Conservation (phyloP, 2,888 invertebrate species). For the Polylopha cassiicola region DNA sequence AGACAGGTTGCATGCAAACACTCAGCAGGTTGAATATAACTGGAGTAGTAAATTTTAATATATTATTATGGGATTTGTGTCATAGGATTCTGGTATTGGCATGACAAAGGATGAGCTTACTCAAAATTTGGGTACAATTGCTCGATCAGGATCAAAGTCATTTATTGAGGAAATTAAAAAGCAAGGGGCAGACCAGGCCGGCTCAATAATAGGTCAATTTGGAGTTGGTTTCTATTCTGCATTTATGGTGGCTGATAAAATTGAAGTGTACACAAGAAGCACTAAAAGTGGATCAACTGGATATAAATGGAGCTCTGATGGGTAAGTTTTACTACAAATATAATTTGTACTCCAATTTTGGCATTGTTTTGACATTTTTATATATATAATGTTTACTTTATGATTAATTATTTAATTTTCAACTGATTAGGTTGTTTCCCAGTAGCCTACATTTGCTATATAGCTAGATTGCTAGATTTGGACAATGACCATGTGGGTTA, state of each 20-base stretch:
- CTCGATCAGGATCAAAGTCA: conserved; percentile 95
- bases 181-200: conserved; percentile 78
- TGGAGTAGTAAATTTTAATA: no score
- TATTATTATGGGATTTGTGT: conserved; percentile 19
- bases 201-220: conserved; percentile 96
- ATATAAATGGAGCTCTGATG: conserved; percentile 93
- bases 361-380: no score
- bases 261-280: conserved; percentile 92
- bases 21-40: no score
- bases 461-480: no score
- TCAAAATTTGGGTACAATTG: conserved; percentile 95
- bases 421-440: no score
- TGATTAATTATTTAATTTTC: no score
- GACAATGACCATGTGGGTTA: no score
- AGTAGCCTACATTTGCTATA: no score
- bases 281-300: conserved; percentile 81
- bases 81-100: conserved; percentile 93
- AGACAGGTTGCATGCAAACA: no score
- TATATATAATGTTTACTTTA: no score
- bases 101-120: conserved; percentile 96
- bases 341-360: no score
- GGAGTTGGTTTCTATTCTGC: conserved; percentile 99
- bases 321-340: no score
- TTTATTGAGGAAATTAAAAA: conserved; percentile 91
- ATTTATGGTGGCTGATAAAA: conserved; percentile 97